phyloP scores from a whole-genome alignment of 2,113 vertebrate genomes.

The Lethenteron reissneri region DNA sequence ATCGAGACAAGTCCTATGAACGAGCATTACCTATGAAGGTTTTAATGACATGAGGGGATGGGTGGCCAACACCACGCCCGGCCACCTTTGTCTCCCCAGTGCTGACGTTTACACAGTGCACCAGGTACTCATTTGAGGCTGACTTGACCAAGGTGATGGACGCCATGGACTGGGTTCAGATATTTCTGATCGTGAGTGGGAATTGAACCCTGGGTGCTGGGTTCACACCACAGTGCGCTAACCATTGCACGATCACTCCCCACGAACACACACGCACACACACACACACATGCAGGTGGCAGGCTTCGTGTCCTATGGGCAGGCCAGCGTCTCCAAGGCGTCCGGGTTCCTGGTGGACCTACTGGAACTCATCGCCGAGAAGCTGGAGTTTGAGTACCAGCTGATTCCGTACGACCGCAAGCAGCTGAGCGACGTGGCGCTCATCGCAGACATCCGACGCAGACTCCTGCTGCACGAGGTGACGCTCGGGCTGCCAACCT shows the following conservation, averaged over 20 bases:
- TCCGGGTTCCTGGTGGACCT: not conserved
- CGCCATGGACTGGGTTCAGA: not conserved
- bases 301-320: slow-evolving; percentile 1
- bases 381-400: not conserved
- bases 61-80: too few species aligned
- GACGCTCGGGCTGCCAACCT: not conserved
- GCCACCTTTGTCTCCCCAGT: too few species aligned
- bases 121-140: not conserved
- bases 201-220: not conserved
- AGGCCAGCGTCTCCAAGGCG: not conserved
- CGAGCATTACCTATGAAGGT: too few species aligned
- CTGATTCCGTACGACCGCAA: not conserved
- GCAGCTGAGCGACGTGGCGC: not conserved
- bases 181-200: not conserved
- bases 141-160: not conserved
- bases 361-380: not conserved
- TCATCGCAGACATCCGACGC: not conserved
- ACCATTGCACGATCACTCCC: not conserved
- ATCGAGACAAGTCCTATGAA: too few species aligned
- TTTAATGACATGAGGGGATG: too few species aligned
- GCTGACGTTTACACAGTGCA: too few species aligned
- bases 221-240: not conserved
- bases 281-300: not conserved
- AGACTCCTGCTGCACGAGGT: not conserved
- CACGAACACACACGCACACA: not conserved